These are phyloP conservation scores for Papilio polyxenes DNA, from an alignment of 1,140 invertebrate genomes.

Conservation along the genomic window DNA sequence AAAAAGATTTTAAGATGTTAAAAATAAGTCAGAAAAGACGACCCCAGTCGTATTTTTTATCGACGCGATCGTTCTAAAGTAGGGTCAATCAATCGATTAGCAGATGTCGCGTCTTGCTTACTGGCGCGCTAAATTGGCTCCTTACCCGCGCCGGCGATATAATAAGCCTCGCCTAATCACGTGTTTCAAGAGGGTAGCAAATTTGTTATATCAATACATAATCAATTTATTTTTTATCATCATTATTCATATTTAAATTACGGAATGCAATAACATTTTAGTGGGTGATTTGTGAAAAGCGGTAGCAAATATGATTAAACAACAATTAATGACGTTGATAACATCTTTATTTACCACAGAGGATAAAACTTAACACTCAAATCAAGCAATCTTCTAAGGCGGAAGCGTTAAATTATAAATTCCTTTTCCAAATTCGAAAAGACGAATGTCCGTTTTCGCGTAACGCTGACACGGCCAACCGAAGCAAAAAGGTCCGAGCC, in stretches of 20 bases:
- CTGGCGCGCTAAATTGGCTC: constrained; percentile 75
- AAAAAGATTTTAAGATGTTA: not conserved
- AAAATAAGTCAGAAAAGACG: constrained; percentile 46
- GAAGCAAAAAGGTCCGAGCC: constrained; percentile 61
- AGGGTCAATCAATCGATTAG: constrained; percentile 79
- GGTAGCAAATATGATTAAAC: too few species aligned
- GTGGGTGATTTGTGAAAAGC: too few species aligned
- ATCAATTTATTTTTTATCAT: not conserved
- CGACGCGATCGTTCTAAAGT: constrained; percentile 57
- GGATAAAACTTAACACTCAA: constrained; percentile 35
- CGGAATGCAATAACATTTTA: not conserved
- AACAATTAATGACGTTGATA: not conserved
- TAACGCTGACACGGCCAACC: constrained; percentile 66
- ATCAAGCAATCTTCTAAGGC: not conserved
- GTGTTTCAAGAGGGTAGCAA: constrained; percentile 35
- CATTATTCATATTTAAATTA: not conserved
- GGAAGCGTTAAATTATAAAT: constrained; percentile 45
- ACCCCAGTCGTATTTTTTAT: constrained; percentile 64
- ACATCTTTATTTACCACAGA: not conserved
- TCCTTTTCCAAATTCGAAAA: constrained; percentile 44
- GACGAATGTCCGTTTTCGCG: constrained; percentile 44
- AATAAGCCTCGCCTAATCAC: constrained; percentile 53
- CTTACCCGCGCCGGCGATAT: constrained; percentile 57
- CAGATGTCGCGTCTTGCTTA: constrained; percentile 76
- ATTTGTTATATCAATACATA: constrained; percentile 24